Conservation (phyloP, 2,888 invertebrate genomes). For the Callimorpha dominula region DNA sequence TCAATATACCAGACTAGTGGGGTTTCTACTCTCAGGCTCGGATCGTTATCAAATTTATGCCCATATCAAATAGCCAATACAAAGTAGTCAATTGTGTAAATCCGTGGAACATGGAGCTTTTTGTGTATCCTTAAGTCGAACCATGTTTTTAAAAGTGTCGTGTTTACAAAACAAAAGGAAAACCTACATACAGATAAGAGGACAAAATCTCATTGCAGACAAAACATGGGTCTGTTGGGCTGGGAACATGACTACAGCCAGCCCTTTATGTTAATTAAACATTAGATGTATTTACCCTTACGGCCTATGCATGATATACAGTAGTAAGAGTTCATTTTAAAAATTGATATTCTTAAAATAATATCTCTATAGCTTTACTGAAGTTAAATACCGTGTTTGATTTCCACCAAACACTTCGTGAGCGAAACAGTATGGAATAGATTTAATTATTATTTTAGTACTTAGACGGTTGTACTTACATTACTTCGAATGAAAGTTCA, state of each 20-base stretch:
- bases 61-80: not conserved
- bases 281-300: slow-evolving; percentile 13
- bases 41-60: not conserved
- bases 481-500: too few species aligned
- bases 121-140: slow-evolving; percentile 5
- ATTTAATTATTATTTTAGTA: not conserved
- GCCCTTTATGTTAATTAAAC: slow-evolving; percentile 36
- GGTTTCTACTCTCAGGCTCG: not conserved
- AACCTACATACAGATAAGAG: slow-evolving; percentile 24
- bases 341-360: not conserved
- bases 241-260: slow-evolving; percentile 20
- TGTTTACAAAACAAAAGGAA: slow-evolving; percentile 28
- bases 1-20: not conserved
- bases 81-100: slow-evolving; percentile 8
- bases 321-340: not conserved
- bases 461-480: too few species aligned
- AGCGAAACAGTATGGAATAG: not conserved
- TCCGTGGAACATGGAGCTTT: slow-evolving; percentile 11
- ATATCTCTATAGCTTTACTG: not conserved
- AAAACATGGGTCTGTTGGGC: slow-evolving; percentile 18
- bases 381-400: not conserved
- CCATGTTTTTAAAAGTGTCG: slow-evolving; percentile 19
- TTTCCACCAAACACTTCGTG: not conserved
- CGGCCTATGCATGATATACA: not conserved
- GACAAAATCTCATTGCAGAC: slow-evolving; percentile 30